phyloP scores from a whole-genome alignment of 2,797 vertebrate genomes.

The Danionella dracula region DNA sequence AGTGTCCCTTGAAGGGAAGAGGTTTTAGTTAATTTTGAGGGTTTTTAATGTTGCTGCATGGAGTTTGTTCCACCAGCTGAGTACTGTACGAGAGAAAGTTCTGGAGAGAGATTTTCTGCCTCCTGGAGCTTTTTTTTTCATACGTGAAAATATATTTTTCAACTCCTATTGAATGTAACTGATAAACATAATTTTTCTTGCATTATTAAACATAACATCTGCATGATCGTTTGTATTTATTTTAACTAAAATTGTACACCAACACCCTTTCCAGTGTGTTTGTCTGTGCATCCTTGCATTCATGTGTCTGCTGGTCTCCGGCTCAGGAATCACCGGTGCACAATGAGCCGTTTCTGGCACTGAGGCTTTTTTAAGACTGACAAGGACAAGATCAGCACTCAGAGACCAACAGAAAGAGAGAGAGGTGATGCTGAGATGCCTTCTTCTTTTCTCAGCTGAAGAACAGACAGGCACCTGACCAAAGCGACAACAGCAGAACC shows the following conservation, averaged over 20 bases:
- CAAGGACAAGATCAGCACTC: slow-evolving; percentile 45
- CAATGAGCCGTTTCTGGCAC: slow-evolving; percentile 45
- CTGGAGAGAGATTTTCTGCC: too few relatives aligned
- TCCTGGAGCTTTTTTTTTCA: too few relatives aligned
- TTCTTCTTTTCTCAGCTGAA: slow-evolving; percentile 27
- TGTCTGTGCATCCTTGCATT: neutral
- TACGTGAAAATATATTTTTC: too few relatives aligned
- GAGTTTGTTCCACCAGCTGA: too few relatives aligned
- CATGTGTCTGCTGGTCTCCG: slow-evolving; percentile 20
- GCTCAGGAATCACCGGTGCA: slow-evolving; percentile 24
- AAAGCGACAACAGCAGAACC: slow-evolving; percentile 39
- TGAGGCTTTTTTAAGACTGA: slow-evolving; percentile 40
- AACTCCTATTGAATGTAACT: too few relatives aligned
- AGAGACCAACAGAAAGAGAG: neutral
- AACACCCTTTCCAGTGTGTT: neutral
- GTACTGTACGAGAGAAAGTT: too few relatives aligned
- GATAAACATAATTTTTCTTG: too few relatives aligned
- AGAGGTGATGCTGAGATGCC: slow-evolving; percentile 7
- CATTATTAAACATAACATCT: too few relatives aligned
- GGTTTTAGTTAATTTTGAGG: too few relatives aligned
- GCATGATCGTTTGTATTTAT: too few relatives aligned
- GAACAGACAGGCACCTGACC: slow-evolving; percentile 39
- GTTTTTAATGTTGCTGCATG: too few relatives aligned
- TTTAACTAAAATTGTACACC: neutral
- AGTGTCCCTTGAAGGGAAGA: too few relatives aligned